Base-by-base conservation (phyloP, 2,797 vertebrate species). In the Sciaenops ocellatus region DNA sequence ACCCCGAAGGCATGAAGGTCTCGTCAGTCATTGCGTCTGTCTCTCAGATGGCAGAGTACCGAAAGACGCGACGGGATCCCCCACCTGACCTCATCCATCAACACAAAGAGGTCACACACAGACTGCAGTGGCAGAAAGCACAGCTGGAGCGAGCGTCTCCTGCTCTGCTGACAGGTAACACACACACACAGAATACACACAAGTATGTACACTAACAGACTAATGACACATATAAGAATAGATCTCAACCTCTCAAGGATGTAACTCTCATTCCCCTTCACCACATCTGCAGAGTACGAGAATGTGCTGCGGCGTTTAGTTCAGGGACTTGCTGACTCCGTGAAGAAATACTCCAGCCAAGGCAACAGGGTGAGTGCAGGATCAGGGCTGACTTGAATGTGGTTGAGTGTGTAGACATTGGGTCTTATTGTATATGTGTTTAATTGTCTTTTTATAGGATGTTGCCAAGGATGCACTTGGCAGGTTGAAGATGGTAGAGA, bases 381-480 rank as follows among this genome's bases (percentile, higher is more conserved):
- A 28, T 46, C 34, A 24, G 51, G 10, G 26, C 4, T 4, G 44
- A 17, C 15, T 16, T 17, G 6, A 13, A 30, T 52, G 38, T 46
- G 13, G 15, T 28, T 64, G n/a, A 73, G 1, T 20, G 15, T 54
- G 28, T 6, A 5, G 20, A n/a, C 10, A 3, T 68, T 47, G 10
- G 28, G 24, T 64, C 20, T 67, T 3, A 8, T 9, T 51, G 5
- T 77, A 18, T 70, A 24, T 70, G n/a, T 38, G 4, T 48, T 64
- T 6, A 1, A 8, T 61, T 67, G 26, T 65, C 12, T 51, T 17
- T 46, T 54, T 47, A 24, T 76, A 98, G 97, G 97, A 98, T 0
- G 95, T 95, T 1, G 97, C 97, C 20, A 98, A 97, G 89, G 97
- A 98, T 62, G 95, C 95, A 0, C 94, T 98, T 16, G 96, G 96